Base-by-base conservation (phyloP, 2,113 vertebrate genomes). In the Syngnathus scovelli region DNA sequence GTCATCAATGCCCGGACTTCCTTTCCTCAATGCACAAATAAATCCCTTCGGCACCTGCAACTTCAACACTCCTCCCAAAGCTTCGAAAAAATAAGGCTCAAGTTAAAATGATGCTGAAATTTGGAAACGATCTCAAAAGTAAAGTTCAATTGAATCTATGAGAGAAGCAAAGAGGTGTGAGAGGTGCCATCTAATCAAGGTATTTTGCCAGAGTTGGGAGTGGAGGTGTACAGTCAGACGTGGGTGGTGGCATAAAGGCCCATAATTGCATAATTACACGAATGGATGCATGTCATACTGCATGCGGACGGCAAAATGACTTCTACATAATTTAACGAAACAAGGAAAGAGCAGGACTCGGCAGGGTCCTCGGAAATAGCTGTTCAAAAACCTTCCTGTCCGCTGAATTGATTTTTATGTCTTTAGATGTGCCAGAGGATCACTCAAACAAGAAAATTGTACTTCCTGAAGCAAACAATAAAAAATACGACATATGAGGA, bases 311-410 rank as follows among this genome's bases (percentile, higher is more conserved):
- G 90, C 89, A 41, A 91, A 89, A 90, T 87, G 90, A 90, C 81
- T 90, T 90, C 89, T 85, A 91, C 88, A 82, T 90, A 85, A 91
- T 92, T 91, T 91, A 90, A 92, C 88, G 87, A 89, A 91, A 92
- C 86, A 90, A 87, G 87, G 84, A 84, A 83, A 85, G 86, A 88
- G 80, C 80, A 81, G 75, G 78, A 80, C 85, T 77, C 37, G 82
- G 76, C 82, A 78, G 69, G 71, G 77, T 73, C 71, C 72, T 62
- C 70, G 55, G 70, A 87, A 83, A 80, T 64, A 61, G 39, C 74
- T 69, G 72, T 79, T 43, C 61, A 65, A 62, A 66, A 56, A 58
- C 44, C 75, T 37, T 64, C 61, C 18, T 69, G 36, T 67, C 59
- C 27, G 19, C 18, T 49, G 16, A 41, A 61, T n/a, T 68, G 9